Evolutionary conservation across 2,797 vertebrate species (phyloP), one percentile per base, ranked within the genome.

Genomic region (Helarctos malayanus): DNA sequence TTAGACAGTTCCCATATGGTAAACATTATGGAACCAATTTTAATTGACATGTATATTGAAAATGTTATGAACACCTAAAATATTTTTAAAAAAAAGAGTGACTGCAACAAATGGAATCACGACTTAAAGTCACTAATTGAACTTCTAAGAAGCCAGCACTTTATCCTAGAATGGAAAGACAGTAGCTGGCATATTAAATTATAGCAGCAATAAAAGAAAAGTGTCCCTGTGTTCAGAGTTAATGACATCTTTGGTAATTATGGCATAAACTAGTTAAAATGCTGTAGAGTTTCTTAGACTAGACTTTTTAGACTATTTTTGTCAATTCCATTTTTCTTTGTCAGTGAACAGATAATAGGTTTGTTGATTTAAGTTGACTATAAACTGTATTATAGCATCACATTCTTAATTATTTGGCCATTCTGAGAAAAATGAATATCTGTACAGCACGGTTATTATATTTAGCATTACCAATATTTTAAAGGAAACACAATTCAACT

Each of bases 381-480:
- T 98, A 98, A 98, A 98, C 52, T 91, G 10, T 89, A 94, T 96
- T 98, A 95, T 92, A 98, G 91, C 61, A 95, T 97, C 94, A 97
- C 97, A 45, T 94, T 73, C 88, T 98, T 98, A 98, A 98, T 98
- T 98, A 97, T 98, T 97, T 98, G 94, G 93, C 94, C 95, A 97
- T 97, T 98, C 97, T 89, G 71, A 97, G 73, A 95, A 97, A 98
- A 96, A 97, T 90, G 95, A 96, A 79, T 94, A 96, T 95, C 87
- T 97, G 32, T 96, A 96, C 97, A 97, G 97, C 49, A 41, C 78
- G 5, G 3, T 71, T 98, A 63, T 89, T 98, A 95, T 80, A 97
- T 97, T 98, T 98, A 95, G 68, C 73, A 92, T 94, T 97, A 54
- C 25, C 2, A 15, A 91, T 56, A 95, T 98, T 98, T 97, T 97